Evolutionary conservation across 2,113 vertebrate species (phyloP), one percentile per base, ranked within the genome.

Genomic region (Hucho hucho): DNA sequence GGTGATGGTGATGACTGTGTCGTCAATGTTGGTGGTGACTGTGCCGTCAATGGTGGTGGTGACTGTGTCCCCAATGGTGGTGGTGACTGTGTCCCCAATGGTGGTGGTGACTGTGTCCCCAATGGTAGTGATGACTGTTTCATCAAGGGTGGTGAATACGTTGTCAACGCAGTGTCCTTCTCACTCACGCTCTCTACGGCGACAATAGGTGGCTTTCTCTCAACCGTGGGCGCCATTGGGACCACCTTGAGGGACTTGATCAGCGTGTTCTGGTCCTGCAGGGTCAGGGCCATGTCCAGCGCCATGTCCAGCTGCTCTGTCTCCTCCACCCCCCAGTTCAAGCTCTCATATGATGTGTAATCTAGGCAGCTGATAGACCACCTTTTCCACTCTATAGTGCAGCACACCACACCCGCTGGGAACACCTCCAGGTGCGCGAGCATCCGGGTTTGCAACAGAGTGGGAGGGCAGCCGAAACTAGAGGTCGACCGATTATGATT

Each of bases 351-450:
- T 0, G 97, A 98, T 70, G 95, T 96, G 77, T 97, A 94, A 86
- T 98, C 96, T 75, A 96, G 92, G 0, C 96, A 95, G 88, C 96
- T 97, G 79, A 99, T 93, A 0, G 97, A 96, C 97, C 97, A 98
- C 79, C 97, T 93, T 77, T 99, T 99, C 98, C 98, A 99, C 84
- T 99, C 97, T 97, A 99, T 99, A 18, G 97, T 98, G 90, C 98
- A 99, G 88, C 96, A 97, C 3, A 99, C 96, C 53, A 98, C 96
- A 49, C 97, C 97, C 59, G 98, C 98, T 14, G 98, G 97, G 84
- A 97, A 99, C 69, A 94, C 86, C 87, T 96, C 94, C 22, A 99
- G 93, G 85, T 99, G 97, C 65, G 97, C 94, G 59, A 94, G 95
- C 81, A 98, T 94, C 87, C 97, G 97, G 84, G 94, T 95, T 81